Percentiles rank a stretch among this genome's conserved stretches.
Evolutionary conservation across 2,113 vertebrate genomes (phyloP).

Genomic region (Gymnocephalus cernua): DNA sequence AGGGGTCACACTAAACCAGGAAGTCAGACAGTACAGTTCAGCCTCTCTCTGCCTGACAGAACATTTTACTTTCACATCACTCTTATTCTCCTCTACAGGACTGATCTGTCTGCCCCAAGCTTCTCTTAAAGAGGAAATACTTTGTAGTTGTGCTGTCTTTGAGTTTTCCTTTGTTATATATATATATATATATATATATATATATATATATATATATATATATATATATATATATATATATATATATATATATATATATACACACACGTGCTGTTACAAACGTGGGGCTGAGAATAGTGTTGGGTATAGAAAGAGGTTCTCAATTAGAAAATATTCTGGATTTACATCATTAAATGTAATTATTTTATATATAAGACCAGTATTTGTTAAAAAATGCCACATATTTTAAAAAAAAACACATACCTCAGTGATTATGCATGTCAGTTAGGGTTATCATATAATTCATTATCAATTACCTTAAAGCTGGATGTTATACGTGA

Average conservation of each 20-base stretch:
- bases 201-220: too few relatives aligned
- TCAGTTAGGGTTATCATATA: not conserved
- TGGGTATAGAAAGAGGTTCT: not conserved
- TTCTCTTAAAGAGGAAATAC: not conserved
- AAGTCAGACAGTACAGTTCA: slow-evolving; percentile 46
- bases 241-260: too few relatives aligned
- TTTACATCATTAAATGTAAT: not conserved
- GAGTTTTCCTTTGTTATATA: not conserved
- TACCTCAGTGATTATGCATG: not conserved
- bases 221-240: too few relatives aligned
- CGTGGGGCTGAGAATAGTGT: not conserved
- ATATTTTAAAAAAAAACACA: not conserved
- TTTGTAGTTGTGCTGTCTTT: not conserved
- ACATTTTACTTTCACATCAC: slow-evolving; percentile 18
- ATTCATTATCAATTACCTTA: not conserved
- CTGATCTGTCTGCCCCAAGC: not conserved
- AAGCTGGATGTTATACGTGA: not conserved
- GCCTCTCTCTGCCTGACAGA: not conserved
- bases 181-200: too few relatives aligned
- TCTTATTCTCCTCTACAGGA: not conserved
- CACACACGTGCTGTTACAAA: not conserved
- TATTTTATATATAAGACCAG: not conserved
- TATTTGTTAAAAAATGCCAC: not conserved
- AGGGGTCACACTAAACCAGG: slow-evolving; percentile 56
- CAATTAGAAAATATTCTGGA: not conserved